These are phyloP conservation scores for Drosophila chauvacae DNA, from an alignment of 1,140 invertebrate genomes.

Conservation along the genomic window DNA sequence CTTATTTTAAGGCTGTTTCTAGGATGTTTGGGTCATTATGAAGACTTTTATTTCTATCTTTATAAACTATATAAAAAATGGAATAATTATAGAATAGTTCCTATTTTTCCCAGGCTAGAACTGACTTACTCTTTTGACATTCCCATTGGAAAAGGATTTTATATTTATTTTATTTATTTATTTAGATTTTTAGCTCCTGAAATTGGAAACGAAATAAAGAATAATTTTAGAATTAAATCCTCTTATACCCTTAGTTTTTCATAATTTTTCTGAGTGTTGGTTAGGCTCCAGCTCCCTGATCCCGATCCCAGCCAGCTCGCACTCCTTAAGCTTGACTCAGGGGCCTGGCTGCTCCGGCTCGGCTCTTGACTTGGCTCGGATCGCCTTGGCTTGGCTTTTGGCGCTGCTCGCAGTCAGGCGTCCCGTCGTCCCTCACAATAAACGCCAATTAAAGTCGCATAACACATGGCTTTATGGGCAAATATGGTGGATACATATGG, in stretches of 20 bases:
- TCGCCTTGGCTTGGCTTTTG: slow-evolving; percentile 15
- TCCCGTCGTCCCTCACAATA: slow-evolving; percentile 74
- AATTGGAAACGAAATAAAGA: background rate
- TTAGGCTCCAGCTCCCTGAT: background rate
- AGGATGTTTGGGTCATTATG: no score
- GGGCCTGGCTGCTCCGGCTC: slow-evolving; percentile 24
- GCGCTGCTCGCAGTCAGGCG: slow-evolving; percentile 62
- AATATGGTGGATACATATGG: slow-evolving; percentile 28
- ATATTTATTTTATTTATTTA: background rate
- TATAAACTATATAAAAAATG: no score
- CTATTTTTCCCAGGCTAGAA: no score
- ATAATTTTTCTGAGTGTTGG: background rate
- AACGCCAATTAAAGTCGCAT: slow-evolving; percentile 81
- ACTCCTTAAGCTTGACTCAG: slow-evolving; percentile 27
- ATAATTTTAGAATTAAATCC: no score
- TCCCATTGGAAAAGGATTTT: background rate
- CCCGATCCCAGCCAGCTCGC: slow-evolving; percentile 26
- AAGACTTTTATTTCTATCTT: no score
- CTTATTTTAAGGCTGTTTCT: background rate
- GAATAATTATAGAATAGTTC: no score
- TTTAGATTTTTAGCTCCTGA: background rate
- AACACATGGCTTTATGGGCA: slow-evolving; percentile 63
- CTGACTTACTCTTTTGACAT: background rate
- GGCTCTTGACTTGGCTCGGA: slow-evolving; percentile 5
- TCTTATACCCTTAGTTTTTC: background rate